These are phyloP conservation scores for Ptychochromis oligacanthus DNA, from an alignment of 2,113 vertebrate genomes.

Conservation along the genomic window DNA sequence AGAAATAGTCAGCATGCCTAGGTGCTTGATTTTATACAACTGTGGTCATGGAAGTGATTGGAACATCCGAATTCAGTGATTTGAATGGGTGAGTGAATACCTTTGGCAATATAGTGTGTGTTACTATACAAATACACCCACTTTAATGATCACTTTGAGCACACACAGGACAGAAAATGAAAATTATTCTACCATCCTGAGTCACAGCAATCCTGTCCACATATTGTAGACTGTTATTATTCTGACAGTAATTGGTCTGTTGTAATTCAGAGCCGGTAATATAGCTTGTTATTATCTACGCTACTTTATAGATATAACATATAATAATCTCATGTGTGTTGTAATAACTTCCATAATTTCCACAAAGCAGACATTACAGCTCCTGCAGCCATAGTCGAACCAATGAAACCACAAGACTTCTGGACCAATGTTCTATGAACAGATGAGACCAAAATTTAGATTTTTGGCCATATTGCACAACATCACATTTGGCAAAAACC, in stretches of 20 bases:
- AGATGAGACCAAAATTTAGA: no score
- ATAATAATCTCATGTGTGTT: not conserved
- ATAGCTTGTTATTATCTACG: not conserved
- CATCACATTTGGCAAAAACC: no score
- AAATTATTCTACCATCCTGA: not conserved
- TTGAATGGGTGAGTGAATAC: no score
- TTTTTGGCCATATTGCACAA: no score
- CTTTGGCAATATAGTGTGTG: not conserved
- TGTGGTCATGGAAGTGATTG: no score
- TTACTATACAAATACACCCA: not conserved
- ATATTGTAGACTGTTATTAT: not conserved
- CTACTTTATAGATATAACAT: not conserved
- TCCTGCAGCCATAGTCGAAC: not conserved
- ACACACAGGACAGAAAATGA: not conserved
- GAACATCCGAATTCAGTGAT: no score
- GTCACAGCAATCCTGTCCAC: not conserved
- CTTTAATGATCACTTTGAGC: not conserved
- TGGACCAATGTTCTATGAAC: no score
- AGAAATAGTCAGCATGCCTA: no score
- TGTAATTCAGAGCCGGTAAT: rapidly evolving
- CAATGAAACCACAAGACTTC: not conserved
- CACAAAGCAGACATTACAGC: not conserved
- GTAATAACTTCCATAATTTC: not conserved
- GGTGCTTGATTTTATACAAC: no score
- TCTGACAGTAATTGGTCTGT: not conserved